Conservation (phyloP, 2,113 vertebrate species). For the Chloropsis cyanopogon region DNA sequence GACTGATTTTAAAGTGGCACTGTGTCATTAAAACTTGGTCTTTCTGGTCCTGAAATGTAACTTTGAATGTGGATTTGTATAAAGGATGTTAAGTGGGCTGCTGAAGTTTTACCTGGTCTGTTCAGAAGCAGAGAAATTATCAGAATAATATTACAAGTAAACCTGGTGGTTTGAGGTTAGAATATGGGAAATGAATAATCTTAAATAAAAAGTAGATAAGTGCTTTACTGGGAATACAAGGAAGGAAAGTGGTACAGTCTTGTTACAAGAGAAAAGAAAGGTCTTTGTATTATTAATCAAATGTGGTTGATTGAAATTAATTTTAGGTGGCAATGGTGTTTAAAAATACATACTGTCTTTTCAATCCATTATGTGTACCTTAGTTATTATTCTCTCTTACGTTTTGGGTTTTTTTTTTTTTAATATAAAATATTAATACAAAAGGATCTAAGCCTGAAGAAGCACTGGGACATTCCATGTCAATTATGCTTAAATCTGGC, state of each 20-base stretch:
- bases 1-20: not conserved
- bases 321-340: not conserved
- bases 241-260: not conserved
- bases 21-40: not conserved
- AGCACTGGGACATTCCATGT: not conserved
- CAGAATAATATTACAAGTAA: not conserved
- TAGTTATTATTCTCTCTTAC: not conserved
- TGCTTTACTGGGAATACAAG: not conserved
- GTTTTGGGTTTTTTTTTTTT: fast-evolving
- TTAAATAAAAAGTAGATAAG: not conserved
- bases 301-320: conserved; percentile 12
- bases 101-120: not conserved
- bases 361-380: not conserved
- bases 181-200: not conserved
- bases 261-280: not conserved
- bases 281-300: not conserved
- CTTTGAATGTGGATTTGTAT: not conserved
- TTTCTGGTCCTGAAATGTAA: not conserved
- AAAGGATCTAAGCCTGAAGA: not conserved
- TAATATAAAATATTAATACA: not conserved
- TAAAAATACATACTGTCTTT: conserved; percentile 32
- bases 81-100: not conserved
- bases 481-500: not conserved
- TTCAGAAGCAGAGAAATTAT: not conserved
- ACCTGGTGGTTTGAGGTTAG: not conserved